Conservation (phyloP, 2,113 vertebrate species). For the Gorsachius goisagi region DNA sequence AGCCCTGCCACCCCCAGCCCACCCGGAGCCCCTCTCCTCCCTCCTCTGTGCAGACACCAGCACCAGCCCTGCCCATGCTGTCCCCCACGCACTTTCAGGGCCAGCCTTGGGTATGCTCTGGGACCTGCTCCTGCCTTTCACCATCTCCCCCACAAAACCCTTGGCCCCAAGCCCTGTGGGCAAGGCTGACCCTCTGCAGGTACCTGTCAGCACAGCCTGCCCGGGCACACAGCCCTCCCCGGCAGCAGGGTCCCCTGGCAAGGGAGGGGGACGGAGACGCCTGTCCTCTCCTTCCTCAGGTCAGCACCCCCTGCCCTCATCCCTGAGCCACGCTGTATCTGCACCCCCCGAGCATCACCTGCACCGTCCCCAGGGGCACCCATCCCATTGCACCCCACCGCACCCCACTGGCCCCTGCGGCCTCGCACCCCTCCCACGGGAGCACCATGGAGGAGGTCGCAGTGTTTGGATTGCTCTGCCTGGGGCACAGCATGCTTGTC, state of each 20-base stretch:
- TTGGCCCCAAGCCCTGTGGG: neutral
- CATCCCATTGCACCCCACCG: accelerated
- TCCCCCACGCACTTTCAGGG: accelerated
- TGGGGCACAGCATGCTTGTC: neutral
- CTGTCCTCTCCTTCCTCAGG: neutral
- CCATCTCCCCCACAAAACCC: neutral
- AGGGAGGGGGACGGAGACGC: neutral
- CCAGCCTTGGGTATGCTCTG: neutral
- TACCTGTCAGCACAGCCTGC: neutral
- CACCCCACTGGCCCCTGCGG: accelerated
- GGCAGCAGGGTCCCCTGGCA: neutral
- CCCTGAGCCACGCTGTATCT: accelerated
- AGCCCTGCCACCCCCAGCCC: neutral
- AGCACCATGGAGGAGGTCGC: neutral
- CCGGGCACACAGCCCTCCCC: neutral
- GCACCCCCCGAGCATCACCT: neutral
- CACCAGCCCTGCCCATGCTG: neutral
- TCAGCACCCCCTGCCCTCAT: neutral
- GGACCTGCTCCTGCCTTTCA: neutral
- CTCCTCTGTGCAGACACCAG: neutral
- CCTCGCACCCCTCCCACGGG: accelerated
- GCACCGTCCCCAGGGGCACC: accelerated
- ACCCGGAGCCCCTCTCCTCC: neutral
- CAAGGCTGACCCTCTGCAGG: neutral
- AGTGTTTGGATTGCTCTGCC: neutral